Conservation (phyloP, 2,113 vertebrate genomes). For the Triplophysa rosa region DNA sequence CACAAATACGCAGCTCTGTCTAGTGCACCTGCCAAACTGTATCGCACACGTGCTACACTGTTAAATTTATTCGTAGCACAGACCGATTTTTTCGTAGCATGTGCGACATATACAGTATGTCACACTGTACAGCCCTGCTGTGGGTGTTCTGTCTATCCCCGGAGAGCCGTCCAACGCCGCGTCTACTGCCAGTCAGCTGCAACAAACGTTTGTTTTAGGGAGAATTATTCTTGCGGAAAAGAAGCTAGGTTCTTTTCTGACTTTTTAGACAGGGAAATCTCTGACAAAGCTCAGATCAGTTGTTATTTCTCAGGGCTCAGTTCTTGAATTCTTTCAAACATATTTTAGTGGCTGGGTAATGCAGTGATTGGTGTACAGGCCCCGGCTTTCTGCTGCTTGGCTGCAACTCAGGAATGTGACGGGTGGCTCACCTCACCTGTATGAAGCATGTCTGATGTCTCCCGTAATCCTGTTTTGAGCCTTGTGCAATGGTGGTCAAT, state of each 20-base stretch:
- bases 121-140: neutral
- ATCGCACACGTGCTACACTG: too few relatives aligned
- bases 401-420: slow-evolving; percentile 34
- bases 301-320: slow-evolving; percentile 11
- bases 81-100: too few relatives aligned
- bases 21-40: too few relatives aligned
- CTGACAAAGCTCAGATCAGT: slow-evolving; percentile 6
- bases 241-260: neutral
- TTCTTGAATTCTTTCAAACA: slow-evolving; percentile 17
- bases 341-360: neutral
- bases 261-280: slow-evolving; percentile 6
- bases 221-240: neutral
- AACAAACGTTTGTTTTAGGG: neutral
- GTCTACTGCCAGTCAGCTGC: slow-evolving; percentile 12
- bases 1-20: too few relatives aligned
- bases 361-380: neutral
- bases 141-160: neutral
- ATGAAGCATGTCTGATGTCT: neutral
- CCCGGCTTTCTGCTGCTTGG: slow-evolving; percentile 8
- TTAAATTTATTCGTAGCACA: too few relatives aligned
- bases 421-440: slow-evolving; percentile 32
- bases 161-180: slow-evolving; percentile 27
- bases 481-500: neutral
- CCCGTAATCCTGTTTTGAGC: neutral
- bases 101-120: too few relatives aligned